Evolutionary conservation across 2,113 vertebrate species (phyloP), one percentile per base, ranked within the genome.

Genomic region (Edolisoma coerulescens): DNA sequence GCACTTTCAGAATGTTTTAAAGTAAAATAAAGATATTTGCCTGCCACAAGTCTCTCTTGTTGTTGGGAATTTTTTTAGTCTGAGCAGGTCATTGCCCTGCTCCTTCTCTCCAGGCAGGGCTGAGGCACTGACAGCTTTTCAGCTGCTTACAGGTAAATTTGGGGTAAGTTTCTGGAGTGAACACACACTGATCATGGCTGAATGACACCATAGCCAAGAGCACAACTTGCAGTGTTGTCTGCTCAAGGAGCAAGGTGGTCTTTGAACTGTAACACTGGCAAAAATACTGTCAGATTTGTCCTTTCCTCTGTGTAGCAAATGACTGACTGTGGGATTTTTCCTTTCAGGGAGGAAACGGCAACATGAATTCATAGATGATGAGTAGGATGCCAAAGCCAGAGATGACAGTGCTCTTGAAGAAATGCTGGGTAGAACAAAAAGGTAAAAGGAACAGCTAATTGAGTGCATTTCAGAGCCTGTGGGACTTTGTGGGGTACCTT

Each of bases 321-420:
- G 49, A 96, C 59, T 96, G 90, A 96, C 79, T 16, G 33, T 75
- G 93, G 94, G 84, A 95, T 92, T 86, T 97, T 95, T 96, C 92
- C 76, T 97, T 97, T 81, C 94, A 96, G 92, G 92, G 76, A 93
- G 76, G 94, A 96, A 97, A 85, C 63, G 50, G 90, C 94, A 95
- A 89, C 89, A 95, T 95, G 92, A 95, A 89, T 95, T 96, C 90
- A 50, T 95, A 95, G 89, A 93, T 95, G 89, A 93, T 93, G 95
- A 93, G 92, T 97, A 97, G 96, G 95, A 96, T 96, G 96, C 95
- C 96, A 95, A 97, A 97, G 90, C 95, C 96, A 96, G 96, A 97
- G 93, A 96, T 97, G 96, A 96, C 95, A 94, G 96, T 94, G 93
- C 93, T 96, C 92, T 92, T 97, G 96, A 96, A 96, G 95, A 96